Base-by-base conservation (phyloP, 1,140 invertebrate species). In the Anagrus nilaparvatae region DNA sequence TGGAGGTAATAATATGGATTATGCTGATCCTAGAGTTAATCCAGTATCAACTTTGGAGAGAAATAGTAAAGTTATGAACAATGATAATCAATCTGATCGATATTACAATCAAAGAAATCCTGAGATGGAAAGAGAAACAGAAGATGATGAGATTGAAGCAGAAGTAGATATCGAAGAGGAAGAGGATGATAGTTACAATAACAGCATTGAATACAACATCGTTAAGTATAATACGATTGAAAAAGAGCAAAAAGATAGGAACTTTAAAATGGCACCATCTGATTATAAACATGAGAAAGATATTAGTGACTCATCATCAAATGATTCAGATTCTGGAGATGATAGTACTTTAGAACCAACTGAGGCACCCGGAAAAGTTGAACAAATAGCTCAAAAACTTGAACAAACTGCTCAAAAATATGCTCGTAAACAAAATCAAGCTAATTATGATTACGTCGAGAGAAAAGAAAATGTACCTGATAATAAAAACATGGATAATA, bases 381-480 rank as follows among this genome's bases (percentile, higher is more conserved):
- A 69, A 36, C 67, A 69, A 14, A 68, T 69, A 12, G 56, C 67
- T 0, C 67, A 69, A 40, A 68, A 69, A 40, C 40, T 69, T 7
- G 67, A 69, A 42, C 66, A 69, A 43, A 69, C 66, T 0, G 66
- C 66, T 1, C 66, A 69, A 30, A 69, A 69, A 32, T 67, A 69
- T 28, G 66, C 65, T 0, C 46, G 64, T 1, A 65, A 67, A 28
- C 62, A 67, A 25, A 67, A 65, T 33, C 65, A 65, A 0, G 58
- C 65, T 2, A 63, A 60, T 14, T 65, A 64, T 7, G 66, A 65
- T 20, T 59, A 58, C 39, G 38, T 51, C 0, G 52, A 59, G 13
- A 55, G 58, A 5, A 63, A 53, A 12, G 57, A 48, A 16, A 57
- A 51, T 27, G 17, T n/a, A n/a, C n/a, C n/a, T n/a, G n/a, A n/a